A percentile compares a stretch with the other conserved stretches of the same genome.
These are phyloP conservation scores for Pheosia gnoma DNA, from an alignment of 2,888 invertebrate species.

Conservation along the genomic window DNA sequence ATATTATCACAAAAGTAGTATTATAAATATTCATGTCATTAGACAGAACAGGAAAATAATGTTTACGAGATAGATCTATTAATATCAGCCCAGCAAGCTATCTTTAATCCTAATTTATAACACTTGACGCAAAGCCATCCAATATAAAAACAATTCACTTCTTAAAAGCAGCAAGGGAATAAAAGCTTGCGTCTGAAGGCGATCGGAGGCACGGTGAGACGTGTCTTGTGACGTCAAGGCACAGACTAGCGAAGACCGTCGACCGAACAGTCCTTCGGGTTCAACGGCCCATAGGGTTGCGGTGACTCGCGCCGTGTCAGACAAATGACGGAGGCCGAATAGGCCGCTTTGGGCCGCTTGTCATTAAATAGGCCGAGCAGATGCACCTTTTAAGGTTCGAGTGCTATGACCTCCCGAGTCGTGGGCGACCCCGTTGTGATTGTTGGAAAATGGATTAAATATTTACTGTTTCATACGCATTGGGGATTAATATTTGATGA, in stretches of 20 bases:
- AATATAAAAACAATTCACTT: conserved; percentile 1
- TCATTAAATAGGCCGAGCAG: conserved; percentile 6
- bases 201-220: conserved; percentile 11
- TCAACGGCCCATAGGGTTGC: conserved; percentile 40
- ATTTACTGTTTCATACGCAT: neutral
- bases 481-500: neutral
- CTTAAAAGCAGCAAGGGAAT: neutral
- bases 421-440: neutral
- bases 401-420: neutral
- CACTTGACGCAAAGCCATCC: neutral
- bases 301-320: conserved; percentile 43
- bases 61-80: too few species aligned
- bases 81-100: too few species aligned
- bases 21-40: too few species aligned
- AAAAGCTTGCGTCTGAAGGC: neutral
- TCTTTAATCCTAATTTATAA: neutral
- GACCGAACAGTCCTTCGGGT: conserved; percentile 36
- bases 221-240: conserved; percentile 30
- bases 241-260: conserved; percentile 4
- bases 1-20: too few species aligned
- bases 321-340: conserved; percentile 31
- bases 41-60: too few species aligned
- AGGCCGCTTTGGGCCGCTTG: conserved; percentile 2
- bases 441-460: neutral
- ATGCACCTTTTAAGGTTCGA: conserved; percentile 1